Conservation (phyloP, 2,797 vertebrate genomes). For the Esox lucius region DNA sequence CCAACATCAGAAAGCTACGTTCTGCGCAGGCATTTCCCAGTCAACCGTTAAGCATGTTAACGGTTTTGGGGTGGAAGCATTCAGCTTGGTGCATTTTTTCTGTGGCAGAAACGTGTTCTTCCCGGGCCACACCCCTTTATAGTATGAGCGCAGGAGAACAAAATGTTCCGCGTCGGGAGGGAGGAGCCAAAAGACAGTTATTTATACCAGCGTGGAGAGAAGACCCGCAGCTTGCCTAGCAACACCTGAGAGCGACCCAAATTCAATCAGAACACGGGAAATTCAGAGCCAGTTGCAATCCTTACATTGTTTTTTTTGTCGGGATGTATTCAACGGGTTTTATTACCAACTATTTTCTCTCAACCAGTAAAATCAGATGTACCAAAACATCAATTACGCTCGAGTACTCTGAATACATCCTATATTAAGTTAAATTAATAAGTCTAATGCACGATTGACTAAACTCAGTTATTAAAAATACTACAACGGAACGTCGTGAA, state of each 20-base stretch:
- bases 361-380: not conserved
- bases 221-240: conserved; percentile 89
- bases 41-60: not conserved
- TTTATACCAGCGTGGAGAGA: conserved; percentile 82
- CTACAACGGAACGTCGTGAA: too few species aligned
- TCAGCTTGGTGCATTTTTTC: conserved; percentile 26
- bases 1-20: not conserved
- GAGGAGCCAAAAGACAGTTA: conserved; percentile 81
- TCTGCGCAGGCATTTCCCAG: not conserved
- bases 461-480: too few species aligned
- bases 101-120: conserved; percentile 54
- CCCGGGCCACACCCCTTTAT: conserved; percentile 68
- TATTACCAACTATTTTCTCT: not conserved
- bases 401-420: not conserved
- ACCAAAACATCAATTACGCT: not conserved
- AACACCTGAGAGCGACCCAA: conserved; percentile 82
- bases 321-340: not conserved
- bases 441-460: too few species aligned
- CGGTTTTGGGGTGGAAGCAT: not conserved
- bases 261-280: conserved; percentile 45
- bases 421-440: not conserved
- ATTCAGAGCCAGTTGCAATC: conserved; percentile 9
- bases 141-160: conserved; percentile 55
- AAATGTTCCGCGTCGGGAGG: conserved; percentile 69
- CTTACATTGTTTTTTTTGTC: not conserved